Evolutionary conservation across 2,888 invertebrate species (phyloP).

Genomic region (Cerceris rybyensis): DNA sequence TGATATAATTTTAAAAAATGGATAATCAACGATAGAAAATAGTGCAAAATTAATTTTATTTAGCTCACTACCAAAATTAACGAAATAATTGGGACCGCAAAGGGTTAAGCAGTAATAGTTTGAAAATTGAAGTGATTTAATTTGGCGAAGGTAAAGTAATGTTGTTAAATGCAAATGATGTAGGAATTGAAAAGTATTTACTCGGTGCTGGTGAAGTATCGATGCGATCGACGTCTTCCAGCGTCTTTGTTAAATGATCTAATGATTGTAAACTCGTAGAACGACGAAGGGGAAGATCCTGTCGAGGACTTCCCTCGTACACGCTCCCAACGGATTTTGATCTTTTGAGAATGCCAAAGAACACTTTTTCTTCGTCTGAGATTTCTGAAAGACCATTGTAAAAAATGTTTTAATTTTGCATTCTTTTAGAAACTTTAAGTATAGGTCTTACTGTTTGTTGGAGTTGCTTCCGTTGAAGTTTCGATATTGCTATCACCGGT

Average conservation of each 20-base stretch:
- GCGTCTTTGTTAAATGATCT: slow-evolving; percentile 78
- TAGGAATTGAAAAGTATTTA: slow-evolving; percentile 24
- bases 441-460: slow-evolving; percentile 26
- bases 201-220: slow-evolving; percentile 43
- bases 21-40: too few species aligned
- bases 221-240: slow-evolving; percentile 24
- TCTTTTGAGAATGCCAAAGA: slow-evolving; percentile 76
- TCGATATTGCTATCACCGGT: slow-evolving; percentile 23
- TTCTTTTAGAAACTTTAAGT: background rate
- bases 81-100: too few species aligned
- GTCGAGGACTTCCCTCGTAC: slow-evolving; percentile 83
- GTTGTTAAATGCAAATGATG: too few species aligned
- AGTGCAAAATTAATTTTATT: too few species aligned
- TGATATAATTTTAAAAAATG: too few species aligned
- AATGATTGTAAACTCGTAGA: slow-evolving; percentile 87
- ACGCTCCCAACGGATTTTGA: slow-evolving; percentile 91
- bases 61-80: too few species aligned
- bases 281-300: slow-evolving; percentile 81
- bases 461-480: slow-evolving; percentile 13
- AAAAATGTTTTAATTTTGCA: background rate
- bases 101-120: too few species aligned
- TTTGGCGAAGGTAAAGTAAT: too few species aligned
- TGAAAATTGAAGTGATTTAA: too few species aligned
- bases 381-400: slow-evolving; percentile 11
- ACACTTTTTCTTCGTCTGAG: slow-evolving; percentile 43